A percentile compares a stretch with the other conserved stretches of the same genome.
These are phyloP conservation scores for Archilochus colubris DNA, from an alignment of 2,113 vertebrate genomes.

Conservation along the genomic window DNA sequence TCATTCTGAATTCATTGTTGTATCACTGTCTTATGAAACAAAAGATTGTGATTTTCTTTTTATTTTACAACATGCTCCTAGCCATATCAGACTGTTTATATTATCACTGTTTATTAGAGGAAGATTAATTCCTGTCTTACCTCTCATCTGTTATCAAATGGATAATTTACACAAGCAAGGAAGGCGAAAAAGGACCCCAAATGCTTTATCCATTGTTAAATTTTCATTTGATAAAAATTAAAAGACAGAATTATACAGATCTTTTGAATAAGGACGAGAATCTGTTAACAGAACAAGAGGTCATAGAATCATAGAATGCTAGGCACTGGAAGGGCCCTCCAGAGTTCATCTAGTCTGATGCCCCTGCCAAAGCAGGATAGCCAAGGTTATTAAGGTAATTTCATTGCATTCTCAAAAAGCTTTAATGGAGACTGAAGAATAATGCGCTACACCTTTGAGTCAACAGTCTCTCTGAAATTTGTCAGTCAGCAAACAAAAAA, in stretches of 20 bases:
- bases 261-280: not conserved
- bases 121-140: slow-evolving; percentile 52
- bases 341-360: too few relatives aligned
- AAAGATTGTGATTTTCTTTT: not conserved
- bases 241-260: not conserved
- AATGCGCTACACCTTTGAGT: not conserved
- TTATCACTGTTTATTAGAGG: slow-evolving; percentile 16
- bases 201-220: slow-evolving; percentile 10
- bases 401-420: not conserved
- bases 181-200: not conserved
- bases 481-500: not conserved
- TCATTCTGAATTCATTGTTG: not conserved
- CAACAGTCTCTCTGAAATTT: not conserved
- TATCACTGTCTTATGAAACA: not conserved
- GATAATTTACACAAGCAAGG: slow-evolving; percentile 30
- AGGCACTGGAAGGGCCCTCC: too few relatives aligned
- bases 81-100: not conserved
- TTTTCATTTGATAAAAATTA: slow-evolving; percentile 33
- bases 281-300: not conserved
- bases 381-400: not conserved
- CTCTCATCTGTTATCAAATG: slow-evolving; percentile 49
- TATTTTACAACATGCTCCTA: not conserved
- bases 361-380: too few relatives aligned
- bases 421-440: not conserved
- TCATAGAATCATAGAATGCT: not conserved